Conservation (phyloP, 2,113 vertebrate species). For the Myodes glareolus region DNA sequence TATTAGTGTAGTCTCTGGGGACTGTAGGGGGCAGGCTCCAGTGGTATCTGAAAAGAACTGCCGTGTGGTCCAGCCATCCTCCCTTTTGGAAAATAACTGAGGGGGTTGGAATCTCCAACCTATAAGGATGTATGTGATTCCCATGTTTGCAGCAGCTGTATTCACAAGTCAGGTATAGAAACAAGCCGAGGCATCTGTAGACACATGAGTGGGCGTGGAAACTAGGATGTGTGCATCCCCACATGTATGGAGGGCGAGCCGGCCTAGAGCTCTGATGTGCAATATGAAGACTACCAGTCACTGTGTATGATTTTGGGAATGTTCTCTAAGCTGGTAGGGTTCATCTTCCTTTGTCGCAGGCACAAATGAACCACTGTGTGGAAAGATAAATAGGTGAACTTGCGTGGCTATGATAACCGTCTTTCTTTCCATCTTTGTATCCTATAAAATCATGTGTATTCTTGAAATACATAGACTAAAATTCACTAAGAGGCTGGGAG, state of each 20-base stretch:
- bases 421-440: neutral
- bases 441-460: too few species aligned
- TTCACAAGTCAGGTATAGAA: neutral
- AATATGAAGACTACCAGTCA: neutral
- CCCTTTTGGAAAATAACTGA: neutral
- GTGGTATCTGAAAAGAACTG: neutral
- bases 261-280: too few species aligned
- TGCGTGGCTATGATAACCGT: too few species aligned
- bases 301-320: too few species aligned
- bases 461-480: neutral
- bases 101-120: neutral
- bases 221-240: neutral
- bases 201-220: too few species aligned
- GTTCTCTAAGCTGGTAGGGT: neutral
- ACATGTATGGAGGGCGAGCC: neutral
- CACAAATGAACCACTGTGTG: neutral
- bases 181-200: neutral
- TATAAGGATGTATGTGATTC: neutral
- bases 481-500: neutral
- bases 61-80: accelerated
- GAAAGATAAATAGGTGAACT: neutral
- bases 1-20: neutral
- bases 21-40: neutral
- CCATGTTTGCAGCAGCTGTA: neutral
- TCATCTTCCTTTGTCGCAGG: neutral